Percentiles rank a stretch among this genome's conserved stretches.
These are phyloP conservation scores for Clarias magur DNA, from an alignment of 2,113 vertebrate species.

Conservation along the genomic window DNA sequence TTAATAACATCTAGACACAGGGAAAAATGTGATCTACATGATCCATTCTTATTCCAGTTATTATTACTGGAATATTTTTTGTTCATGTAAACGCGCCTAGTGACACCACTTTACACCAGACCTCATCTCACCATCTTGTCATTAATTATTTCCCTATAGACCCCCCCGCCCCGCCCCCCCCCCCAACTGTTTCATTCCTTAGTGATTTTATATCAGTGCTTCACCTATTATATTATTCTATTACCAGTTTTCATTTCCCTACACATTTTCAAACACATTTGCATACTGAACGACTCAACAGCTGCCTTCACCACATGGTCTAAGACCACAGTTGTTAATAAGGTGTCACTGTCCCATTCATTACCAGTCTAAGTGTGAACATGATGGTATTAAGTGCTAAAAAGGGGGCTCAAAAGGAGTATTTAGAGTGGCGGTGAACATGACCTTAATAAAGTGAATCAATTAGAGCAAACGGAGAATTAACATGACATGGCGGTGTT, in stretches of 20 bases:
- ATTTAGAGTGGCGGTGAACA: constrained; percentile 37
- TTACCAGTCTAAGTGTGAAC: constrained; percentile 36
- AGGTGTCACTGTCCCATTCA: constrained; percentile 41
- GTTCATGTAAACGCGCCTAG: background rate
- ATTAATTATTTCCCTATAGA: background rate
- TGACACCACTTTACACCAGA: background rate
- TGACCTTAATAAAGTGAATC: constrained; percentile 55
- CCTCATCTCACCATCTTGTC: background rate
- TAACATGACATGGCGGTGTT: constrained; percentile 48
- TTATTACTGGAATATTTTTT: too few species aligned
- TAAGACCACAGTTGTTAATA: constrained; percentile 42
- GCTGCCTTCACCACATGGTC: constrained; percentile 41
- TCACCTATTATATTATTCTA: constrained; percentile 14
- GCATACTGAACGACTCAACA: constrained; percentile 29
- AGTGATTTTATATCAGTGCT: background rate
- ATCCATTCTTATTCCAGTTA: too few species aligned
- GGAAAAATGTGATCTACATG: too few species aligned
- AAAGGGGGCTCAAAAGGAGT: constrained; percentile 30
- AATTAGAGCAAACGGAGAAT: constrained; percentile 55
- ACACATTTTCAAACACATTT: background rate
- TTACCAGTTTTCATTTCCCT: background rate
- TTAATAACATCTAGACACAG: too few species aligned
- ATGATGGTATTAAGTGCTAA: constrained; percentile 30
- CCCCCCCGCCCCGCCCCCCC: rapidly evolving
- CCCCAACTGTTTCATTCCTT: background rate